Evolutionary conservation across 2,797 vertebrate species (phyloP), one percentile per base, ranked within the genome.

Genomic region (Coilia nasus): DNA sequence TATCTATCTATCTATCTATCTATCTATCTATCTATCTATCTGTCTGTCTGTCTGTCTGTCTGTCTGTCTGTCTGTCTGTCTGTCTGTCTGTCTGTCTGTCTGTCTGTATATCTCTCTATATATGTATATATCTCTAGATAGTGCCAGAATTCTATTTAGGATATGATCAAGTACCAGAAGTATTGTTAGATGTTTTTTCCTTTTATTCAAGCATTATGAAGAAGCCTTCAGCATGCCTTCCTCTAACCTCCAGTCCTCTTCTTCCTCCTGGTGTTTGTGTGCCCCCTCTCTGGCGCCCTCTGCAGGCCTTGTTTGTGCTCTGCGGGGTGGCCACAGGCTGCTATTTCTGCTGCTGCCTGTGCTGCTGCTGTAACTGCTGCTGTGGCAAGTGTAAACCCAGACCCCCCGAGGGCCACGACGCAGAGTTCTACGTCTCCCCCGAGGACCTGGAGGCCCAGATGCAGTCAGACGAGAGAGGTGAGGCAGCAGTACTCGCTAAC

Each of bases 281-380:
- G 59, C 83, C 83, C 50, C 84, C 44, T 80, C 50, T 47, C 21
- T 71, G 17, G 3, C 10, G 23, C 82, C 83, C 84, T 62, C 87
- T 87, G 81, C 94, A 99, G 98, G 98, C 97, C 23, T 94, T 99
- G 92, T 99, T 99, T 23, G 95, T 98, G 81, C 95, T 98, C 92
- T 99, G 98, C 0, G 98, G 98, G 78, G 94, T 99, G 88, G 97
- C 98, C 84, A 99, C 98, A 0, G 97, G 96, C 93, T 99, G 98
- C 94, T 99, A 99, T 90, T 99, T 98, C 96, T 99, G 98, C 90
- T 99, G 98, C 95, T 99, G 98, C 93, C 97, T 99, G 88, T 99
- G 98, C 90, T 99, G 98, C 94, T 99, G 98, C 95, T 99, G 97
- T 96, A 99, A 99, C 94, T 99, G 98, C 91, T 99, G 98, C 97